Conservation (phyloP, 2,888 invertebrate genomes). For the Smittia aterrima region DNA sequence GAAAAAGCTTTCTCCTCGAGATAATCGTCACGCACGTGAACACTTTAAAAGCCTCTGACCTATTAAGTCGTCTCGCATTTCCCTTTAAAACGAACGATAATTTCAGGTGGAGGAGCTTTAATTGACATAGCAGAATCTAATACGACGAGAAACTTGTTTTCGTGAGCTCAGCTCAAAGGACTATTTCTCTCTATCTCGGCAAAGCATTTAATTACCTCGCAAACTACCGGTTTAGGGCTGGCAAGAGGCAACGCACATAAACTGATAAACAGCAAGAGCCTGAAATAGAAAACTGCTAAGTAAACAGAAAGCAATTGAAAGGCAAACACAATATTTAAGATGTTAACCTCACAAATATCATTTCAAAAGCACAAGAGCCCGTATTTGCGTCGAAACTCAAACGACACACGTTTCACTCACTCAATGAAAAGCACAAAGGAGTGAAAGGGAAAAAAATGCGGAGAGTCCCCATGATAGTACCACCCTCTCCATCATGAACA, state of each 20-base stretch:
- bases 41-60: too few species aligned
- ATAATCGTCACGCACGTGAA: too few species aligned
- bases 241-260: not conserved
- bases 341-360: slow-evolving; percentile 24
- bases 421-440: not conserved
- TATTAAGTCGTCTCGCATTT: too few species aligned
- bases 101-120: too few species aligned
- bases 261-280: not conserved
- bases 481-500: not conserved
- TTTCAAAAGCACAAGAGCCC: not conserved
- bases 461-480: not conserved
- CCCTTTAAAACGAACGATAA: too few species aligned
- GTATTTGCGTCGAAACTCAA: not conserved
- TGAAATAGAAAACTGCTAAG: slow-evolving; percentile 13
- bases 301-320: slow-evolving; percentile 28
- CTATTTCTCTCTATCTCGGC: too few species aligned
- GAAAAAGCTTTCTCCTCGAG: too few species aligned
- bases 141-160: too few species aligned
- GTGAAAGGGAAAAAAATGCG: not conserved
- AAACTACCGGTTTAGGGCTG: not conserved
- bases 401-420: too few species aligned
- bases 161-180: too few species aligned
- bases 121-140: too few species aligned
- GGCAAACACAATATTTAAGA: slow-evolving; percentile 29
- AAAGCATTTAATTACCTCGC: not conserved